phyloP scores from a whole-genome alignment of 1,140 invertebrate genomes.

The Mercenaria mercenaria region DNA sequence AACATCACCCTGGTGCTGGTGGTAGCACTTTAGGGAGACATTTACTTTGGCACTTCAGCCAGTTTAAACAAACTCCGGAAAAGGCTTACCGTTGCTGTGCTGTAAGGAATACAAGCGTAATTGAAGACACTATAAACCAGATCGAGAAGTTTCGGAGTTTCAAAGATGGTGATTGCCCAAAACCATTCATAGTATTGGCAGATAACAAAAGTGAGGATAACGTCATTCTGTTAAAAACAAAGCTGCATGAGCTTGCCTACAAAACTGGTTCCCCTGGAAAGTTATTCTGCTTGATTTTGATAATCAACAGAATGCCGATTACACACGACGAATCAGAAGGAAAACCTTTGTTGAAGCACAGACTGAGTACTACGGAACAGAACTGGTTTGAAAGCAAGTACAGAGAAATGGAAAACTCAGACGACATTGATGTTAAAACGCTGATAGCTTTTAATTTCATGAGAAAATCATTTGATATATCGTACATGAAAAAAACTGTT shows the following conservation, averaged over 20 bases:
- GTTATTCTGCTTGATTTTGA: slow-evolving; percentile 34
- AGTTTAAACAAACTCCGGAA: slow-evolving; percentile 7
- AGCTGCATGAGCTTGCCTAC: slow-evolving; percentile 37
- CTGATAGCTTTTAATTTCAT: slow-evolving; percentile 46
- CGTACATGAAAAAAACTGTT: slow-evolving; percentile 13
- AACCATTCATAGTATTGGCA: slow-evolving; percentile 30
- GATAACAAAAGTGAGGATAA: slow-evolving; percentile 45
- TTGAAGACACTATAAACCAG: slow-evolving; percentile 23
- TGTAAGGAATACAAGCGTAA: neutral
- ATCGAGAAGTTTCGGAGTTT: slow-evolving; percentile 40
- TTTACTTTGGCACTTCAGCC: slow-evolving; percentile 54
- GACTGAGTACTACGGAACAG: neutral
- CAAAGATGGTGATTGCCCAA: slow-evolving; percentile 22
- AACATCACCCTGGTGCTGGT: slow-evolving; percentile 55
- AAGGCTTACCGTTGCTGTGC: slow-evolving; percentile 47
- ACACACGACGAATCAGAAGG: neutral
- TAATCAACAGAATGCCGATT: slow-evolving; percentile 20
- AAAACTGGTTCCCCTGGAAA: slow-evolving; percentile 32
- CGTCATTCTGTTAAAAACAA: slow-evolving; percentile 6
- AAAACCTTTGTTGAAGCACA: neutral
- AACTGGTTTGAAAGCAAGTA: slow-evolving; percentile 51
- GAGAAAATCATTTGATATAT: slow-evolving; percentile 50
- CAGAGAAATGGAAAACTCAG: slow-evolving; percentile 22
- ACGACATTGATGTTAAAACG: slow-evolving; percentile 31
- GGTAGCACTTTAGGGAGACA: slow-evolving; percentile 51